These are phyloP conservation scores for Rutpela maculata DNA, from an alignment of 2,888 invertebrate genomes.

Conservation along the genomic window DNA sequence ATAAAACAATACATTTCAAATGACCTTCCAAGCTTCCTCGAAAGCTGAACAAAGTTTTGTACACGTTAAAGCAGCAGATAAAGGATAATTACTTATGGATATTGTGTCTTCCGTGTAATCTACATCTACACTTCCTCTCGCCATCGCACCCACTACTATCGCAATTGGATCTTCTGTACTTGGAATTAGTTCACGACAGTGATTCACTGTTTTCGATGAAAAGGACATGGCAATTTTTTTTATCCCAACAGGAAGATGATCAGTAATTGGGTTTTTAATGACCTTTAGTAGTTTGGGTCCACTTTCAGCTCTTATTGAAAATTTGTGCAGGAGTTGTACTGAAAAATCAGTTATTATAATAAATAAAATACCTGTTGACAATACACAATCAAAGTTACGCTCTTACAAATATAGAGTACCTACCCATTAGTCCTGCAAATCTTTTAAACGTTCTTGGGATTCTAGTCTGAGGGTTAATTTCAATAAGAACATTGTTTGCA, in stretches of 20 bases:
- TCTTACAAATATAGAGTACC: constrained; percentile 36
- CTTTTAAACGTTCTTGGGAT: constrained; percentile 98
- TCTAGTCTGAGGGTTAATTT: constrained; percentile 97
- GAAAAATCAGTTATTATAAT: constrained; percentile 67
- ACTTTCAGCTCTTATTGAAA: constrained; percentile 92
- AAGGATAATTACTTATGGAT: constrained; percentile 96
- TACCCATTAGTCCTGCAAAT: constrained; percentile 97
- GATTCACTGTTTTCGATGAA: constrained; percentile 82
- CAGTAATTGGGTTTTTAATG: constrained; percentile 96
- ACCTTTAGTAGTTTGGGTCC: constrained; percentile 94
- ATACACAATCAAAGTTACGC: neutral
- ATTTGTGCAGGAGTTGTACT: constrained; percentile 98
- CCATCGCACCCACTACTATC: constrained; percentile 96
- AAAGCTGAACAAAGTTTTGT: constrained; percentile 95
- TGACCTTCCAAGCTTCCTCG: constrained; percentile 93
- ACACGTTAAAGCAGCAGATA: constrained; percentile 97
- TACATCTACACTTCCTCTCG: constrained; percentile 91
- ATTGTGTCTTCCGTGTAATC: constrained; percentile 94
- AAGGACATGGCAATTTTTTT: constrained; percentile 94
- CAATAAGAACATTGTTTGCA: constrained; percentile 93
- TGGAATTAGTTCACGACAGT: constrained; percentile 88
- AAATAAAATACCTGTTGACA: neutral
- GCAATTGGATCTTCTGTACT: constrained; percentile 88
- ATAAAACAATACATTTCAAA: constrained; percentile 70
- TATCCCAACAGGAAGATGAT: constrained; percentile 96